A percentile compares a stretch with the other conserved stretches of the same genome.
These are phyloP conservation scores for Chiloscyllium plagiosum DNA, from an alignment of 2,113 vertebrate species.

Conservation along the genomic window DNA sequence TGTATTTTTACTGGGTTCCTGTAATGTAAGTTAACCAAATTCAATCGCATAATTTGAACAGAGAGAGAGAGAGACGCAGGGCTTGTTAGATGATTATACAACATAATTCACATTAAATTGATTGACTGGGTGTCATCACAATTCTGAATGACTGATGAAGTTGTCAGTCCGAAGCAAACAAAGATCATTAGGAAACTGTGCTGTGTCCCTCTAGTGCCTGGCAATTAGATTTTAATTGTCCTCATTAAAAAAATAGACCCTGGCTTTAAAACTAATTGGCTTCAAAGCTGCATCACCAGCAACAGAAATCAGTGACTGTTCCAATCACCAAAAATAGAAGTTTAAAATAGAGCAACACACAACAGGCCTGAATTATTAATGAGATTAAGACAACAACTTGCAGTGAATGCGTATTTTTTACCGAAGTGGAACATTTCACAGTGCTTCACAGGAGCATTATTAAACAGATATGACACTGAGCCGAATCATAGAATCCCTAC, in stretches of 20 bases:
- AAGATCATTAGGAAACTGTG: background rate
- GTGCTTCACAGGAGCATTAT: background rate
- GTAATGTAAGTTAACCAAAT: background rate
- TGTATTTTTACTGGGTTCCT: background rate
- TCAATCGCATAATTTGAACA: background rate
- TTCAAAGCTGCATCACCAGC: background rate
- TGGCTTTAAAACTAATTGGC: background rate
- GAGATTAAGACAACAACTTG: background rate
- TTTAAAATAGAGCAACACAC: background rate
- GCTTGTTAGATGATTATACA: background rate
- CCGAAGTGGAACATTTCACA: background rate
- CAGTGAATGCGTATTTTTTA: background rate
- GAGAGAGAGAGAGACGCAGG: background rate
- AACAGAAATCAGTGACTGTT: background rate
- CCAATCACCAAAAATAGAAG: background rate
- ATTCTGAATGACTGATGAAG: background rate
- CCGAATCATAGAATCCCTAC: background rate
- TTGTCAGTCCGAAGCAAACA: background rate
- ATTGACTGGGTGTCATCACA: background rate
- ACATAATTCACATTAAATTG: background rate
- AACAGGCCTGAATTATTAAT: background rate
- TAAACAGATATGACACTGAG: background rate
- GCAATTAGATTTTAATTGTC: background rate
- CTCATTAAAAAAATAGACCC: background rate
- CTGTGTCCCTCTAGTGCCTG: background rate